phyloP scores from a whole-genome alignment of 2,113 vertebrate species.

The Mustela lutreola region DNA sequence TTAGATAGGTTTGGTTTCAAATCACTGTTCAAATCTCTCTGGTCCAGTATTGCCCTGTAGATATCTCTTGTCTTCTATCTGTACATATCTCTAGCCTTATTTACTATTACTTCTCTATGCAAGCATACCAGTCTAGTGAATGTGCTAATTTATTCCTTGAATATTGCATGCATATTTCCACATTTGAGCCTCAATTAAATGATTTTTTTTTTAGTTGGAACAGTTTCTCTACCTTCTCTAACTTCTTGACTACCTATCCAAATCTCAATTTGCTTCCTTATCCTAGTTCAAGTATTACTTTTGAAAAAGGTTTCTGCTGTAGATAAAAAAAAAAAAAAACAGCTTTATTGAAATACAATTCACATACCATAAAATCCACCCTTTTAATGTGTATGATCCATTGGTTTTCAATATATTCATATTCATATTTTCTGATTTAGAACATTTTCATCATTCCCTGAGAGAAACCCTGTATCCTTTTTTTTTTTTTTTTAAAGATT shows the following conservation, averaged over 20 bases:
- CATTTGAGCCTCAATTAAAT: neutral
- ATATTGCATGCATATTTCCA: neutral
- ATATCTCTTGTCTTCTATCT: neutral
- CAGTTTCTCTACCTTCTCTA: neutral
- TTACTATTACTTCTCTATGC: neutral
- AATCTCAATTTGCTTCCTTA: constrained; percentile 9
- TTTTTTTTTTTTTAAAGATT: no score
- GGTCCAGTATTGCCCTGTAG: neutral
- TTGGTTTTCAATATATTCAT: constrained; percentile 24
- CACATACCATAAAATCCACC: neutral
- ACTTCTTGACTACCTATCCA: neutral
- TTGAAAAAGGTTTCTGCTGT: neutral
- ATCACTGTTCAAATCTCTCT: neutral
- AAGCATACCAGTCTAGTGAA: neutral
- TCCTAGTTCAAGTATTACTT: constrained; percentile 6
- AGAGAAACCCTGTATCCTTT: neutral
- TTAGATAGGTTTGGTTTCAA: constrained; percentile 34
- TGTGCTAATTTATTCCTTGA: constrained; percentile 30
- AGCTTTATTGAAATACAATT: constrained; percentile 45
- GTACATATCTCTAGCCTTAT: neutral
- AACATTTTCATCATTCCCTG: neutral
- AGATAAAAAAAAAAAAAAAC: neutral
- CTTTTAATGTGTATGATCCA: neutral
- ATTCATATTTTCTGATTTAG: neutral
- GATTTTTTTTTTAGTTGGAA: neutral